phyloP scores from a whole-genome alignment of 2,113 vertebrate species.

The Cromileptes altivelis region DNA sequence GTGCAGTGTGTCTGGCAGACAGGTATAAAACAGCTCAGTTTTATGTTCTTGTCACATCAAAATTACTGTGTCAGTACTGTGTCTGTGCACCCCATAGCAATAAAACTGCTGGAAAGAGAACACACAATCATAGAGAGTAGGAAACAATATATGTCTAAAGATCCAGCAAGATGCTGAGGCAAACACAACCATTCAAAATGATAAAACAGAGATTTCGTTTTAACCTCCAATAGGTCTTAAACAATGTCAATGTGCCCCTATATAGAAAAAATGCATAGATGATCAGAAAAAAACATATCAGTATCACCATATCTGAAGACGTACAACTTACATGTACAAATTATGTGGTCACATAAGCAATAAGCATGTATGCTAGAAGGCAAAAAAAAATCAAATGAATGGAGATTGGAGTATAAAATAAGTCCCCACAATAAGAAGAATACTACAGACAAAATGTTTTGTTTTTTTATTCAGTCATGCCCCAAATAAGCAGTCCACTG shows the following conservation, averaged over 20 bases:
- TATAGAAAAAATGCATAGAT: background rate
- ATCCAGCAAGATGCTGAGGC: background rate
- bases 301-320: background rate
- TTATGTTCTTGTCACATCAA: conserved; percentile 22
- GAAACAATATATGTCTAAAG: background rate
- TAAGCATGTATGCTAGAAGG: background rate
- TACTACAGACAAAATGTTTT: background rate
- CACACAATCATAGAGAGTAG: background rate
- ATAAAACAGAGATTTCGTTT: background rate
- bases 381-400: background rate
- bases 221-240: background rate
- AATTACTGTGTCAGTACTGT: background rate
- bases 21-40: conserved; percentile 4
- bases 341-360: background rate
- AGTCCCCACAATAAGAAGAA: background rate
- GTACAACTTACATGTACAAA: background rate
- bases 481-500: background rate
- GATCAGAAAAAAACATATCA: background rate
- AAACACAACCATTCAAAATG: background rate
- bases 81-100: background rate
- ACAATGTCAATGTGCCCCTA: no score
- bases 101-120: conserved; percentile 9
- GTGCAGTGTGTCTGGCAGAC: background rate
- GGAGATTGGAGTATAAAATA: background rate
- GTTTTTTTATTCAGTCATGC: background rate